These are phyloP conservation scores for Dryobotodes eremita DNA, from an alignment of 2,888 invertebrate genomes.

Conservation along the genomic window DNA sequence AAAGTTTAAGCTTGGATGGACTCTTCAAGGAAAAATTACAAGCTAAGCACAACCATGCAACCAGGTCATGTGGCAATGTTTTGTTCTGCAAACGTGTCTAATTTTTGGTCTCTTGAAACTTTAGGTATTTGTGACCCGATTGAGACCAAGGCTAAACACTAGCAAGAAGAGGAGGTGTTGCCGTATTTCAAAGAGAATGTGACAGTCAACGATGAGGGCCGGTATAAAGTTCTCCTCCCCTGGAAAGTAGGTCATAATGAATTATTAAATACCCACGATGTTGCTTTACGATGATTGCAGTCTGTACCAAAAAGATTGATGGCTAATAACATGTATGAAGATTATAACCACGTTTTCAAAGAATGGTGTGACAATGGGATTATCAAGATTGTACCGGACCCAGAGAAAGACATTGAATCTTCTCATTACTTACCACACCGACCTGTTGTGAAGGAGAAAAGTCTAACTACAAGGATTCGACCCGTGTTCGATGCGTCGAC, in stretches of 20 bases:
- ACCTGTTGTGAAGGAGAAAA: not conserved
- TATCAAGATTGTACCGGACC: not conserved
- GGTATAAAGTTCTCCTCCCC: not conserved
- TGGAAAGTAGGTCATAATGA: not conserved
- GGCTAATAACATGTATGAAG: not conserved
- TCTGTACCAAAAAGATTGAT: not conserved
- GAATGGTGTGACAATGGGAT: not conserved
- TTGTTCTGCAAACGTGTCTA: not conserved
- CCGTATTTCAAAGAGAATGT: not conserved
- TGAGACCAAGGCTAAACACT: not conserved
- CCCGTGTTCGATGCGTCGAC: not conserved
- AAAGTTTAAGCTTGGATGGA: not conserved
- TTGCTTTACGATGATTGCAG: not conserved
- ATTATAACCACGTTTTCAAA: not conserved
- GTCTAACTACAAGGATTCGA: not conserved
- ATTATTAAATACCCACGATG: not conserved
- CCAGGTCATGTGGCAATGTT: not conserved
- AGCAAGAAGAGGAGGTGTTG: not conserved
- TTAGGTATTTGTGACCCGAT: not conserved
- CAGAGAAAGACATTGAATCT: not conserved
- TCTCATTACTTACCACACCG: slow-evolving; percentile 2
- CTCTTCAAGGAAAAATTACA: slow-evolving; percentile 1
- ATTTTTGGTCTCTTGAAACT: slow-evolving; percentile 1
- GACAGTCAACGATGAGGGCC: not conserved
- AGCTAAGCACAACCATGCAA: not conserved